These are phyloP conservation scores for Nesospiza acunhae DNA, from an alignment of 2,113 vertebrate genomes.

Conservation along the genomic window DNA sequence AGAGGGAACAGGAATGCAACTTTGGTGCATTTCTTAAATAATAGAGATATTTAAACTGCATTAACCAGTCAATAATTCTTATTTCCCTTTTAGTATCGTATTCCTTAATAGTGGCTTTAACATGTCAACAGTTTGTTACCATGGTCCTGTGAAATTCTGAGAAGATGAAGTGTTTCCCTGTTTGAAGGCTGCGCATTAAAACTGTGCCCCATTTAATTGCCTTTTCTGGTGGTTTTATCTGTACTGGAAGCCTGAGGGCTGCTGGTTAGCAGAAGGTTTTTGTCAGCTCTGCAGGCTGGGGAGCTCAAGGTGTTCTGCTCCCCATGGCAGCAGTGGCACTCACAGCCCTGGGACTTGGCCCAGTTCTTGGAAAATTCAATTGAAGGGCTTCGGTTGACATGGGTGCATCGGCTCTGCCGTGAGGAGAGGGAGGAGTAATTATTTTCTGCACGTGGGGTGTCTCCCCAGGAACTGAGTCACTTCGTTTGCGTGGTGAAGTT, in stretches of 20 bases:
- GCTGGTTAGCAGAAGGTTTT: neutral
- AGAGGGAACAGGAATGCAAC: neutral
- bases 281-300: neutral
- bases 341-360: conserved; percentile 36
- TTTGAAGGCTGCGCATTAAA: conserved; percentile 6
- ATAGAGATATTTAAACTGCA: conserved; percentile 10
- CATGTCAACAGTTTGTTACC: conserved; percentile 10
- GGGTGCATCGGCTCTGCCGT: neutral
- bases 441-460: conserved; percentile 18
- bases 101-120: neutral
- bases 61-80: neutral
- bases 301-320: conserved; percentile 25
- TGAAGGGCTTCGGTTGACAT: conserved; percentile 40
- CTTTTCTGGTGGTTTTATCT: neutral
- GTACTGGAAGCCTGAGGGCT: neutral
- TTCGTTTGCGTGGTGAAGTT: neutral
- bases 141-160: neutral
- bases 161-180: neutral
- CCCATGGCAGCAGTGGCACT: neutral
- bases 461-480: conserved; percentile 24
- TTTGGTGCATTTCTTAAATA: neutral
- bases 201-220: neutral
- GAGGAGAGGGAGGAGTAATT: conserved; percentile 47
- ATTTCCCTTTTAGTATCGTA: neutral
- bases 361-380: conserved; percentile 48